Percentiles rank a stretch among this genome's conserved stretches.
phyloP scores from a whole-genome alignment of 2,797 vertebrate species.

The Danio tinwini region DNA sequence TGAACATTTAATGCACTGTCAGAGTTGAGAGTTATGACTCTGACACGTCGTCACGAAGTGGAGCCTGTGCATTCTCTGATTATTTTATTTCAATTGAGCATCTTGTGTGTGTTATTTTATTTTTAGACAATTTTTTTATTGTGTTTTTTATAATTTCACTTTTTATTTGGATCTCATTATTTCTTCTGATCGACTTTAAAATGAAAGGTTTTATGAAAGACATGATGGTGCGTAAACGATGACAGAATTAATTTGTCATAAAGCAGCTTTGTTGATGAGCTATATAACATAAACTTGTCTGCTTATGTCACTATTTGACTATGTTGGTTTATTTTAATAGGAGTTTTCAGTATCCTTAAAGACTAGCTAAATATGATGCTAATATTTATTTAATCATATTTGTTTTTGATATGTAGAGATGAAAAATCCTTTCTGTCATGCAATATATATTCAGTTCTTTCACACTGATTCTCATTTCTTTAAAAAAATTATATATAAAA shows the following conservation, averaged over 20 bases:
- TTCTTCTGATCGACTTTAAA: neutral
- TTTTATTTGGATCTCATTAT: neutral
- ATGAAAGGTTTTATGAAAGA: neutral
- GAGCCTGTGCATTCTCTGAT: neutral
- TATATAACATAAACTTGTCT: neutral
- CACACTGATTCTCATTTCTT: no score
- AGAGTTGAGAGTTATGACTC: constrained; percentile 29
- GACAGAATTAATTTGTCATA: neutral
- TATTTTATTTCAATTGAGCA: neutral
- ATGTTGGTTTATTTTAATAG: neutral
- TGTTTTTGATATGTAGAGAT: no score
- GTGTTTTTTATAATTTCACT: neutral
- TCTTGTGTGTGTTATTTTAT: neutral
- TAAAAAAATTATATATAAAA: no score
- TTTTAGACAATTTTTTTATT: neutral
- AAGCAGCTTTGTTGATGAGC: neutral
- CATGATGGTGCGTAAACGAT: neutral
- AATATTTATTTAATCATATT: no score
- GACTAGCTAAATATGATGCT: no score
- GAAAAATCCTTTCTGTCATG: no score
- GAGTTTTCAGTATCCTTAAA: no score
- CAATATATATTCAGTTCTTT: no score
- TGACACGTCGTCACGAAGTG: neutral
- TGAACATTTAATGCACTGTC: constrained; percentile 21
- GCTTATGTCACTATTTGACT: neutral